phyloP scores from a whole-genome alignment of 1,140 invertebrate species.

The Antheraea mylitta region DNA sequence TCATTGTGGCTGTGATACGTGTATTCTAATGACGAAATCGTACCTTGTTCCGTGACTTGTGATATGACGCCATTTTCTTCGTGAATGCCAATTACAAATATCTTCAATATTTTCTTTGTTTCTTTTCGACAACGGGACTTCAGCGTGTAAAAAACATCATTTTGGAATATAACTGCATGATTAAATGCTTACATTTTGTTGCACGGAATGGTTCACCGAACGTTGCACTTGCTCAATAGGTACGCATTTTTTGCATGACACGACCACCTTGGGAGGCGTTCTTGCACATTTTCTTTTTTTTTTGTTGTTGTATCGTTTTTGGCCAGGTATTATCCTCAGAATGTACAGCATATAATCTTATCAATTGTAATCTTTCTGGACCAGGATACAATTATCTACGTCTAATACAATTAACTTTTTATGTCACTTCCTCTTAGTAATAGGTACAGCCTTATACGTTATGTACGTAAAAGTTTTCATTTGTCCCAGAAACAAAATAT shows the following conservation, averaged over 20 bases:
- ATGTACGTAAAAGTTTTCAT: neutral
- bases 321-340: neutral
- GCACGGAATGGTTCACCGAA: constrained; percentile 15
- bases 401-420: neutral
- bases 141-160: constrained; percentile 18
- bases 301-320: neutral
- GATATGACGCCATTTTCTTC: constrained; percentile 80
- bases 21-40: constrained; percentile 69
- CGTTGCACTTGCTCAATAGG: constrained; percentile 34
- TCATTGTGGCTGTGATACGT: constrained; percentile 58
- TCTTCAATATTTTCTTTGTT: constrained; percentile 69
- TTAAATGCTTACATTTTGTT: constrained; percentile 16
- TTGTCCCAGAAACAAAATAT: neutral
- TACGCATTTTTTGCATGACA: constrained; percentile 64
- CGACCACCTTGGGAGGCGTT: constrained; percentile 55
- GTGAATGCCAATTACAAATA: constrained; percentile 76
- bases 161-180: constrained; percentile 25
- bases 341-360: neutral
- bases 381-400: neutral
- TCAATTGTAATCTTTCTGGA: neutral
- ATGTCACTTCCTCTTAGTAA: constrained; percentile 1
- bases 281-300: constrained; percentile 31
- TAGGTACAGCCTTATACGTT: neutral
- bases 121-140: constrained; percentile 17
- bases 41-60: constrained; percentile 76